Evolutionary conservation across 2,113 vertebrate genomes (phyloP), one percentile per base, ranked within the genome.

Genomic region (Gnathonemus echidnorhynchus): DNA sequence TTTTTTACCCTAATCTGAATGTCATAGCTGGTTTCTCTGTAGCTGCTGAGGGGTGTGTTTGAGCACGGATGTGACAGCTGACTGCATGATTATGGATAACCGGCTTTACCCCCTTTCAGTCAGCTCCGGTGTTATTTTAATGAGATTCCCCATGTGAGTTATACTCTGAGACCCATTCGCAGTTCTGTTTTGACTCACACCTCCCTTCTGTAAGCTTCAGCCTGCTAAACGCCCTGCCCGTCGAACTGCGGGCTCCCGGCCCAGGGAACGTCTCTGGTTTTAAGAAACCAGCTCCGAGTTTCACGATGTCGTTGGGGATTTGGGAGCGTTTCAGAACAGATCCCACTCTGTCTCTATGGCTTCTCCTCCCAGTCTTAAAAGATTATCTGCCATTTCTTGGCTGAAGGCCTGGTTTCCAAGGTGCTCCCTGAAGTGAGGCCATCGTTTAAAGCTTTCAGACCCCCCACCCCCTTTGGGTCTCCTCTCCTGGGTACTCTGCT

Each of bases 371-470:
- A 93, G 94, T 94, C 92, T 90, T 5, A 85, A 88, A 93, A 92
- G 93, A 94, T 93, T 94, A 92, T 92, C 92, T 90, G 93, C 92
- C 92, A 91, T 93, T 93, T 92, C 92, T 93, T 94, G 93, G 93
- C 93, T 91, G 88, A 58, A 70, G 91, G 93, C 93, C 93, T 91
- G 90, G 89, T 92, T 92, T 94, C 89, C 92, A 93, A 92, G 93
- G 93, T 92, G 94, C 93, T 94, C 92, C 92, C 93, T 92, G 86
- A 91, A 89, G 56, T 91, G 93, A 94, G 91, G 56, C 91, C 91
- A 90, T 92, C 92, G 92, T 91, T 92, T 92, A 88, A 7, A 45
- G 70, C 49, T 31, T 89, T 89, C 88, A 92, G 90, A 93, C 91
- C 90, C 70, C 70, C 31, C 5, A 2, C 11, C 70, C 35, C 35